These are phyloP conservation scores for Leucopsar rothschildi DNA, from an alignment of 2,113 vertebrate species.

Conservation along the genomic window DNA sequence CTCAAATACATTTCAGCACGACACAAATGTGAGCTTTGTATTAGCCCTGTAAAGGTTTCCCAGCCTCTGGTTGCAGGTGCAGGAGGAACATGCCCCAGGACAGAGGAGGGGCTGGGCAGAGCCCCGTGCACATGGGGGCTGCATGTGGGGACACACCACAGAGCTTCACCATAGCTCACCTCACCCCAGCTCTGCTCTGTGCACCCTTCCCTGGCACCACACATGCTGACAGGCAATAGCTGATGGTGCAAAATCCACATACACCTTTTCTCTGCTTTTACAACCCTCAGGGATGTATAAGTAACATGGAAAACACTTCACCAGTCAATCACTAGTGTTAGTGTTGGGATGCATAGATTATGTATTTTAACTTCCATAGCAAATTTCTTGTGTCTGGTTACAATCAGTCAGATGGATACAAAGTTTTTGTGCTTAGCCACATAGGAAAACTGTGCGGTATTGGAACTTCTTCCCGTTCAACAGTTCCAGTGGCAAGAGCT, in stretches of 20 bases:
- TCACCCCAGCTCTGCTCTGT: not conserved
- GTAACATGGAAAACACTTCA: not conserved
- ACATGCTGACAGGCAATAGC: not conserved
- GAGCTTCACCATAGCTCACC: not conserved
- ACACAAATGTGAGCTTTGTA: not conserved
- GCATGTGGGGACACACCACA: fast-evolving
- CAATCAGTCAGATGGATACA: not conserved
- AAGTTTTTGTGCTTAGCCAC: not conserved
- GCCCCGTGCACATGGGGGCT: fast-evolving
- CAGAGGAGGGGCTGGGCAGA: not conserved
- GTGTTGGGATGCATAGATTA: not conserved
- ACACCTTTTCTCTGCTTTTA: not conserved
- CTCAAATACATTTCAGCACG: not conserved
- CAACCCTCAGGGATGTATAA: not conserved
- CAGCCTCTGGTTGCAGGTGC: not conserved
- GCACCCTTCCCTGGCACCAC: not conserved
- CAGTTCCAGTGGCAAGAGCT: not conserved
- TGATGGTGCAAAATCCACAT: not conserved
- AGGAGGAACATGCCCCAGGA: not conserved
- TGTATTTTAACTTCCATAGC: not conserved
- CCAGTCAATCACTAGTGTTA: not conserved
- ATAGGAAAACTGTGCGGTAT: not conserved
- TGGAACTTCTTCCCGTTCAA: not conserved
- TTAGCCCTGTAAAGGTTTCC: not conserved
- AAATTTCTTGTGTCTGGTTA: not conserved